These are phyloP conservation scores for Nebria brevicollis DNA, from an alignment of 2,888 invertebrate species.

Conservation along the genomic window DNA sequence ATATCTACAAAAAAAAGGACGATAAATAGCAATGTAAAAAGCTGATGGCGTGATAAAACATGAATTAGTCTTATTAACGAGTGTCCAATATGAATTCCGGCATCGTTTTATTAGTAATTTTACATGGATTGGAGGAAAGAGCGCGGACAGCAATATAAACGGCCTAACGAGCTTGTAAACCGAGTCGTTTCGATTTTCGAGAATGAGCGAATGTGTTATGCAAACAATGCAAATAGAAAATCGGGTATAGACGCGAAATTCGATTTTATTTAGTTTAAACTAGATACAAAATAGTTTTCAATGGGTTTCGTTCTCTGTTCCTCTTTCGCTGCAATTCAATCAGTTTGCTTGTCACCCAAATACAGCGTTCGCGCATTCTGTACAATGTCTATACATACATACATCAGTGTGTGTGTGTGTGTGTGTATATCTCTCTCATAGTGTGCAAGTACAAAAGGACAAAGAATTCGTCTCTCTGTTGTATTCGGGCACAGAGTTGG, in stretches of 20 bases:
- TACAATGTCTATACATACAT: constrained; percentile 26
- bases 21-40: too few species aligned
- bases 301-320: constrained; percentile 21
- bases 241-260: constrained; percentile 31
- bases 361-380: constrained; percentile 25
- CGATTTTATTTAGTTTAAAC: constrained; percentile 45
- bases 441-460: neutral
- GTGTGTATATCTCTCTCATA: neutral
- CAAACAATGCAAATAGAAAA: constrained; percentile 39
- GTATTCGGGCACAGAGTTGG: neutral
- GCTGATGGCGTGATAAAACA: neutral
- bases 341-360: constrained; percentile 40
- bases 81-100: constrained; percentile 5
- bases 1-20: too few species aligned
- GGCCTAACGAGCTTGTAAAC: constrained; percentile 5
- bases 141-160: too few species aligned
- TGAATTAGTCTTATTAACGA: constrained; percentile 9
- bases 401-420: constrained; percentile 4
- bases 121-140: neutral
- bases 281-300: constrained; percentile 47
- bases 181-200: neutral
- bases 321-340: constrained; percentile 31
- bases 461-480: neutral
- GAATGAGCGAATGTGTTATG: neutral
- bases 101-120: constrained; percentile 14